phyloP scores from a whole-genome alignment of 2,888 invertebrate genomes.

The Oscheius myriophilus region DNA sequence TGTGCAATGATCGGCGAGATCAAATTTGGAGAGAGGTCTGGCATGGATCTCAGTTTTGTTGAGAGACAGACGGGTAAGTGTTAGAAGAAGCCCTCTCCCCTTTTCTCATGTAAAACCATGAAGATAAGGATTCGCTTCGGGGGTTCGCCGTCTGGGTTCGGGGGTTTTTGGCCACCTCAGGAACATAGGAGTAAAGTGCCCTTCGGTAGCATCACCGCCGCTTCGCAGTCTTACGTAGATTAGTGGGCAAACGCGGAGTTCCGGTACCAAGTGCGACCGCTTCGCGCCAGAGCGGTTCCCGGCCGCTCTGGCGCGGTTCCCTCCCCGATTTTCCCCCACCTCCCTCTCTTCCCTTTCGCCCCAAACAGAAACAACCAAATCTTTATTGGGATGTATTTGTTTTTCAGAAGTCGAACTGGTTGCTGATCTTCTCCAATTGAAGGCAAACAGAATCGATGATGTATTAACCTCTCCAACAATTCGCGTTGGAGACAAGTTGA shows the following conservation, averaged over 20 bases:
- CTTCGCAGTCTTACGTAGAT: too few relatives aligned
- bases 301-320: too few relatives aligned
- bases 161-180: too few relatives aligned
- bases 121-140: neutral
- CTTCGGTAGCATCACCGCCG: too few relatives aligned
- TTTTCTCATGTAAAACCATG: neutral
- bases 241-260: too few relatives aligned
- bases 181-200: too few relatives aligned
- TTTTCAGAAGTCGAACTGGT: conserved; percentile 64
- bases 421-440: conserved; percentile 57
- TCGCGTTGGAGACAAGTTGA: conserved; percentile 73
- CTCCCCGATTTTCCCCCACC: too few relatives aligned
- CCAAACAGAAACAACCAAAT: too few relatives aligned
- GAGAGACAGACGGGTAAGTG: conserved; percentile 55
- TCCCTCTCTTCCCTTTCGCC: too few relatives aligned
- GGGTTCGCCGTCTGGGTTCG: neutral
- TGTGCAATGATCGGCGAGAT: conserved; percentile 67
- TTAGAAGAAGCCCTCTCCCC: neutral
- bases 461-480: conserved; percentile 74
- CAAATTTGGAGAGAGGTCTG: conserved; percentile 63
- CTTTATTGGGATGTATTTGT: too few relatives aligned
- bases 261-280: too few relatives aligned
- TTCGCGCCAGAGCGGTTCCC: too few relatives aligned
- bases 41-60: conserved; percentile 64
- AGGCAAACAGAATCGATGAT: conserved; percentile 67